Evolutionary conservation across 2,113 vertebrate genomes (phyloP).

Genomic region (Boleophthalmus pectinirostris): DNA sequence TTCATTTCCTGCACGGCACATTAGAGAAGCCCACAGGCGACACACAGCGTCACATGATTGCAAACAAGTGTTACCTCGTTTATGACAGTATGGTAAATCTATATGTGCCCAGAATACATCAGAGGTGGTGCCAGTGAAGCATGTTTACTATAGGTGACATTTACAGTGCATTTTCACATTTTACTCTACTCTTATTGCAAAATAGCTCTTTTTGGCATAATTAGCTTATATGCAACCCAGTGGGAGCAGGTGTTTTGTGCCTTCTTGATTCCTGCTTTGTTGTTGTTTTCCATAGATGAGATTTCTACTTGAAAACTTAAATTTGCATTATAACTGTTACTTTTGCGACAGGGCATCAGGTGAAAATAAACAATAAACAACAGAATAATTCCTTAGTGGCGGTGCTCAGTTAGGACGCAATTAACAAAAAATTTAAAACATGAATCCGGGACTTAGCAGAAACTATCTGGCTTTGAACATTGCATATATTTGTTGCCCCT

Average conservation of each 20-base stretch:
- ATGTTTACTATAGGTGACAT: constrained; percentile 3
- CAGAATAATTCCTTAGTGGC: no score
- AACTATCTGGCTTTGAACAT: neutral
- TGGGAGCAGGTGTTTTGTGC: neutral
- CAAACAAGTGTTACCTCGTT: constrained; percentile 49
- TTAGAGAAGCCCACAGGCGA: constrained; percentile 39
- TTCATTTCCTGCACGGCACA: constrained; percentile 47
- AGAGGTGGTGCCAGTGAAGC: neutral
- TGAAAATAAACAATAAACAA: no score
- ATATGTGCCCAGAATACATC: constrained; percentile 18
- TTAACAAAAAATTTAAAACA: no score
- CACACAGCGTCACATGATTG: constrained; percentile 27
- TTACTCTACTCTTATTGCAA: neutral
- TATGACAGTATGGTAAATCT: constrained; percentile 37
- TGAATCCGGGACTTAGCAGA: neutral
- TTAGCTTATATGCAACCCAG: neutral
- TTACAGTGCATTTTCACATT: neutral
- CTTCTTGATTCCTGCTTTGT: no score
- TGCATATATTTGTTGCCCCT: neutral
- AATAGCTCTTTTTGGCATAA: neutral
- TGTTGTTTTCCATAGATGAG: no score
- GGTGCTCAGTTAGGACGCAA: no score
- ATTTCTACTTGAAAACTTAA: no score
- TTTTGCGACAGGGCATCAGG: no score
- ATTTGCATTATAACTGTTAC: no score